phyloP scores from a whole-genome alignment of 2,888 invertebrate species.

The Tanypteryx hageni region DNA sequence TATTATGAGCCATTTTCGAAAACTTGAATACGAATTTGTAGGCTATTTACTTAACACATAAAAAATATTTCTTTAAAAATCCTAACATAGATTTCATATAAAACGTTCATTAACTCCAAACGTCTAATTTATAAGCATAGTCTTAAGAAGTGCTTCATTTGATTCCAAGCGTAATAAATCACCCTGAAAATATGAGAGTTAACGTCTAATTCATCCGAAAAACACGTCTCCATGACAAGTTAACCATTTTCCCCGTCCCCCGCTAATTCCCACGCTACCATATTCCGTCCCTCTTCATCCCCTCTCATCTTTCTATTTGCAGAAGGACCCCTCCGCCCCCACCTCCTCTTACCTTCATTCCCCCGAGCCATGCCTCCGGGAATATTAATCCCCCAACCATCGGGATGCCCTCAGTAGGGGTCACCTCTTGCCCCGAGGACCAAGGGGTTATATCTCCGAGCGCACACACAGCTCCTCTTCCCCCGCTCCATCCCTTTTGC shows the following conservation, averaged over 20 bases:
- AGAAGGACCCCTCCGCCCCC: conserved; percentile 1
- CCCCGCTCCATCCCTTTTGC: background rate
- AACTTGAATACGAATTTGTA: too few species aligned
- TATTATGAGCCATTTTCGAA: too few species aligned
- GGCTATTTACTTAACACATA: too few species aligned
- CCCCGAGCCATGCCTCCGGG: conserved; percentile 13
- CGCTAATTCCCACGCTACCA: background rate
- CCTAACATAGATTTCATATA: too few species aligned
- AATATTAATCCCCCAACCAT: conserved; percentile 49
- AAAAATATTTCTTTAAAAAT: too few species aligned
- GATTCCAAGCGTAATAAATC: background rate
- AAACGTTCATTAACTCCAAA: too few species aligned
- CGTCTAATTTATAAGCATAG: too few species aligned
- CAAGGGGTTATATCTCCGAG: conserved; percentile 35
- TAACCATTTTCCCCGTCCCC: conserved; percentile 44
- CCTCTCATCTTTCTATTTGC: conserved; percentile 27
- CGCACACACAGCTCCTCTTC: background rate
- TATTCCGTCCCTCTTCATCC: background rate
- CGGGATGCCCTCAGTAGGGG: conserved; percentile 34
- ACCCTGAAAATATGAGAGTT: background rate
- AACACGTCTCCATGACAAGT: background rate
- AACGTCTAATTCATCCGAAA: background rate
- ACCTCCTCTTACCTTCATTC: background rate
- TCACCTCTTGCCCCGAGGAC: conserved; percentile 43
- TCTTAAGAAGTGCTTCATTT: background rate